Conservation (phyloP, 2,113 vertebrate species). For the Promerops cafer region DNA sequence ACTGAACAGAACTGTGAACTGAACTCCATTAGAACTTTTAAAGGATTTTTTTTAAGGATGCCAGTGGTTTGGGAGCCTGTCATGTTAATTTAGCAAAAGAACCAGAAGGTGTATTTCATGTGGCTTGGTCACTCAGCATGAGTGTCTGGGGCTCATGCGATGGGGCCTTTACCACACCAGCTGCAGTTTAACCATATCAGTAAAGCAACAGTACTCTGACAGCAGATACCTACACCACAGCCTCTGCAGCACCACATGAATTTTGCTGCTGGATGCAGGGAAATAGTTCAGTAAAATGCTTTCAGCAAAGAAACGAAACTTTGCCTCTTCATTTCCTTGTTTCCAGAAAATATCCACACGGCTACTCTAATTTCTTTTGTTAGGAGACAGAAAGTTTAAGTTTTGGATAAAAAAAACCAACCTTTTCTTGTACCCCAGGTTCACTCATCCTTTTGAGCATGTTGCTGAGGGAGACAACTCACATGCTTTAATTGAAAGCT, state of each 20-base stretch:
- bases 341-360: not conserved
- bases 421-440: not conserved
- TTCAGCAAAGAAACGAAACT: not conserved
- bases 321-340: not conserved
- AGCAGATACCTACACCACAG: not conserved
- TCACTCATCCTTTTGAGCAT: not conserved
- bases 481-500: not conserved
- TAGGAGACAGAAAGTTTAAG: not conserved
- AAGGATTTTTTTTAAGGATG: not conserved
- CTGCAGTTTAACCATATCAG: not conserved
- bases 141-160: not conserved
- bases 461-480: not conserved
- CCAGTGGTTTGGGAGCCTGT: not conserved
- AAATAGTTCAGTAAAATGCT: not conserved
- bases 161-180: not conserved
- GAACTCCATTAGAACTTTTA: not conserved
- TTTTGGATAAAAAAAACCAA: not conserved
- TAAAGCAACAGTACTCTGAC: not conserved
- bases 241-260: not conserved
- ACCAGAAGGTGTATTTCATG: not conserved
- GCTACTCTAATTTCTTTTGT: not conserved
- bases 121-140: not conserved
- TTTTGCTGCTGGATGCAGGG: not conserved
- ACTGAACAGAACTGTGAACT: not conserved
- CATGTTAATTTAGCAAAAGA: not conserved